Conservation (phyloP, 2,797 vertebrate genomes). For the Prunella strophiata region DNA sequence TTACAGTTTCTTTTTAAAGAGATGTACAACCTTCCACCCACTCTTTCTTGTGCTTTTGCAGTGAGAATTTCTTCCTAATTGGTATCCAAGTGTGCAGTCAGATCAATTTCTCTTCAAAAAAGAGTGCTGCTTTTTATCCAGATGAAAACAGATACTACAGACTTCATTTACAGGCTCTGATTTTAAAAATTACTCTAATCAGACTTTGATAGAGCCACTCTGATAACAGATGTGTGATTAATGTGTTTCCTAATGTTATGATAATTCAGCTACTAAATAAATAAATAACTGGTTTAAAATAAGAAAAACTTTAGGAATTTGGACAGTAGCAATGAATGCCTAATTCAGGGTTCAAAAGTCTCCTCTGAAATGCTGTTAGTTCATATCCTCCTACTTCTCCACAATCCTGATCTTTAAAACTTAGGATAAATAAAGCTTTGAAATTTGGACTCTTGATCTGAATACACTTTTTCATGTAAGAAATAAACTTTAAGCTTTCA, state of each 20-base stretch:
- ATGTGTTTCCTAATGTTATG: neutral
- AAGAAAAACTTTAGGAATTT: neutral
- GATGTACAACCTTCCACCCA: neutral
- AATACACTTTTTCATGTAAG: neutral
- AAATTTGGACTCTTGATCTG: neutral
- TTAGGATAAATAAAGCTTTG: neutral
- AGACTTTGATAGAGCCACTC: neutral
- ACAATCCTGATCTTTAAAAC: neutral
- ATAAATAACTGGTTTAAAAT: neutral
- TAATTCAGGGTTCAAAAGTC: neutral
- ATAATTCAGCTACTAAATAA: neutral
- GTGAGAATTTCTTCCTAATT: constrained; percentile 19
- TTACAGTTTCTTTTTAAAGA: neutral
- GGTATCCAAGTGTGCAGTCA: constrained; percentile 32
- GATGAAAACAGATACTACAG: neutral
- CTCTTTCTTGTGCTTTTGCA: constrained; percentile 23
- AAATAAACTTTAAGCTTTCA: neutral
- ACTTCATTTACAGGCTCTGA: constrained; percentile 1
- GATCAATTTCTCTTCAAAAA: constrained; percentile 32
- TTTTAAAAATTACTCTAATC: constrained; percentile 27
- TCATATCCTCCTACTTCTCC: neutral
- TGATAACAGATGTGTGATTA: neutral
- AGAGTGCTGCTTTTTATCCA: neutral
- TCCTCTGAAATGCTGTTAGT: neutral
- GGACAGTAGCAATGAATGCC: neutral